These are phyloP conservation scores for Pomatorhinus ruficollis DNA, from an alignment of 2,113 vertebrate genomes.

Conservation along the genomic window DNA sequence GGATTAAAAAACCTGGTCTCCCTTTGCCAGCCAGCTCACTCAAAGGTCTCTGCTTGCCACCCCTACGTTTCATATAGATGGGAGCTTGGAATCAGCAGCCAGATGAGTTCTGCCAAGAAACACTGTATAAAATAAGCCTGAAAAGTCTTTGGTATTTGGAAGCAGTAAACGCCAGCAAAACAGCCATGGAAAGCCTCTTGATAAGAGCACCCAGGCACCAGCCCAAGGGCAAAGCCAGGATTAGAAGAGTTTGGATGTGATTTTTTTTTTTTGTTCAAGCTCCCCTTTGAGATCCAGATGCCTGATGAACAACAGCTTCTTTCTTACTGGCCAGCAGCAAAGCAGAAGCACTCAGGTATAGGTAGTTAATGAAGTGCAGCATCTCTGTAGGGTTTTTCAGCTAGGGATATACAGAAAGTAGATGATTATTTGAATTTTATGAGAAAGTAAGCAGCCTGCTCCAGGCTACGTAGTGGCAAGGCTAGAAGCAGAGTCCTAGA, in stretches of 20 bases:
- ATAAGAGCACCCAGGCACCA: neutral
- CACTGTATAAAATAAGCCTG: neutral
- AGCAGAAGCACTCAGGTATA: neutral
- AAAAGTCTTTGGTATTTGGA: neutral
- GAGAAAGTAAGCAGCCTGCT: neutral
- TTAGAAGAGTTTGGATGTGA: neutral
- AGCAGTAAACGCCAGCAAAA: neutral
- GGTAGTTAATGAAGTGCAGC: neutral
- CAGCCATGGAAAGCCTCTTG: rapidly evolving
- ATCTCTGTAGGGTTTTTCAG: neutral
- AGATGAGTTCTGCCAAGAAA: neutral
- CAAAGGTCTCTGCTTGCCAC: neutral
- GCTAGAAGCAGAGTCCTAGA: neutral
- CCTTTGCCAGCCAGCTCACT: neutral
- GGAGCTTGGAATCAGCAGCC: neutral
- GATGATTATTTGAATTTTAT: neutral
- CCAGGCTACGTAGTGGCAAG: neutral
- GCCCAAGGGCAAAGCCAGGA: neutral
- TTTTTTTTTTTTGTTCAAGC: neutral
- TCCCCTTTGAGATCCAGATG: neutral
- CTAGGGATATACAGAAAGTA: neutral
- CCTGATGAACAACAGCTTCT: neutral
- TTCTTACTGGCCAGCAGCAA: neutral
- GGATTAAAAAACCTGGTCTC: neutral
- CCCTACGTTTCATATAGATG: neutral